Evolutionary conservation across 2,797 vertebrate genomes (phyloP), one percentile per base, ranked within the genome.

Genomic region (Eospalax fontanierii): DNA sequence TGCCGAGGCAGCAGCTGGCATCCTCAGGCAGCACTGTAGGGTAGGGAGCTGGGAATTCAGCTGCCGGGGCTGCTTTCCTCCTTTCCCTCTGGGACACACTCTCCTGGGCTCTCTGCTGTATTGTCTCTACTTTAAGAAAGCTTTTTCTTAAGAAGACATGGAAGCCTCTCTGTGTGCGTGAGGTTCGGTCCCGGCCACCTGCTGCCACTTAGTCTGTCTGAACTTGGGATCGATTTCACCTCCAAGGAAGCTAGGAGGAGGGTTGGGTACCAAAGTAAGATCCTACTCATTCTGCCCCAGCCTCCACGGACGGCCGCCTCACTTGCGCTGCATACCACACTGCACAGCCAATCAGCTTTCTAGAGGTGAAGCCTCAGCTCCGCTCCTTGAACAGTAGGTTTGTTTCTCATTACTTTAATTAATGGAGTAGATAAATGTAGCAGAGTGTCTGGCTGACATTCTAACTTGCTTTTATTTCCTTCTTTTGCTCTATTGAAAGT

Each of bases 401-500:
- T 87, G 89, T 79, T 95, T 91, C 85, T 95, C 79, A 80, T 84
- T 94, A n/a, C 63, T 93, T 91, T 91, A 96, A 94, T 96, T 92
- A 95, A 87, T 38, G 54, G 65, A 90, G 59, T 86, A 93, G 93
- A 83, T 95, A 91, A 90, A 90, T 95, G 90, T 3, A 87, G 91
- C 75, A 54, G 68, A 84, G 73, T 82, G 95, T 63, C 89, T 92
- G 81, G 73, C 88, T 89, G 59, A 81, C 83, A 79, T 61, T 63
- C 57, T 59, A 87, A 68, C 74, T 83, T 78, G 59, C 46, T 93
- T 94, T 95, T 76, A 80, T 94, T 93, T 87, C 35, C 22, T 30
- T 61, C 59, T 35, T 78, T 65, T 50, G 28, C 59, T 81, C 15
- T 30, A 61, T 18, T 0, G 21, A 12, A 70, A 85, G 46, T 81